Evolutionary conservation across 2,113 vertebrate genomes (phyloP).

Genomic region (cattle (Bos taurus)): ARS-UCD2.0 NC_037329.1:95196001-95196500

Average conservation of each 20-base stretch:
- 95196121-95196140: neutral
- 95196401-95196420: neutral
- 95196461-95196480: neutral
- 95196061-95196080: neutral
- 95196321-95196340: neutral
- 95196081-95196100: neutral
- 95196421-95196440: neutral
- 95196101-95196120: fast-evolving
- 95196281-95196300: neutral
- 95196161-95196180: neutral
- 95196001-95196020: neutral
- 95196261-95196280: neutral
- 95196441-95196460: neutral
- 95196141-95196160: neutral
- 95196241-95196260: neutral
- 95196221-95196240: neutral
- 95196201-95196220: neutral
- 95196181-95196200: neutral
- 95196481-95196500: neutral
- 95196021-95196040: neutral
- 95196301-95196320: neutral
- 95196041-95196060: neutral
- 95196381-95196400: neutral
- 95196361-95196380: neutral
- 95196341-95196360: neutral